Evolutionary conservation across 2,113 vertebrate genomes (phyloP).

Genomic region (Picathartes gymnocephalus): DNA sequence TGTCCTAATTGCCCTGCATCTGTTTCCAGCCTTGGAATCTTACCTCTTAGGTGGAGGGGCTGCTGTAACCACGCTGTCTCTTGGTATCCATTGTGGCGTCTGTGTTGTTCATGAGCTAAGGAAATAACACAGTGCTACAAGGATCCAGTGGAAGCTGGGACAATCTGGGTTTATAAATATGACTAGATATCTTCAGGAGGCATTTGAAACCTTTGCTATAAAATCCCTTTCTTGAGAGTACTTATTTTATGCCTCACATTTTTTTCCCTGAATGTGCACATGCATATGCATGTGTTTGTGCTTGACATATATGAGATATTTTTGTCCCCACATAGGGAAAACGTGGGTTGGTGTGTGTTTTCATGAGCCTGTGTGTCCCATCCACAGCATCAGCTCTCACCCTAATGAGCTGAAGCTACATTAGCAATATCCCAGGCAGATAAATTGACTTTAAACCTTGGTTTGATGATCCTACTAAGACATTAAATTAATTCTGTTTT

Average conservation of each 20-base stretch:
- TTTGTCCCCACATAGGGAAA: not conserved
- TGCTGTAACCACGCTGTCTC: not conserved
- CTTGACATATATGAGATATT: not conserved
- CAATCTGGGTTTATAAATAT: not conserved
- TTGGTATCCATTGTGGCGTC: not conserved
- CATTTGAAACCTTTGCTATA: not conserved
- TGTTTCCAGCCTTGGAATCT: not conserved
- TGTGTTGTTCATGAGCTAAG: not conserved
- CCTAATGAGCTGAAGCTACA: constrained; percentile 71
- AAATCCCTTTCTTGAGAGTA: not conserved
- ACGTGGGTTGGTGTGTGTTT: not conserved
- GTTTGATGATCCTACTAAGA: constrained; percentile 75
- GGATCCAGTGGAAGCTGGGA: not conserved
- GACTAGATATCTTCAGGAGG: not conserved
- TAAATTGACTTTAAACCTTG: constrained; percentile 72
- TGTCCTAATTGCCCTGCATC: not conserved
- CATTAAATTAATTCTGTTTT: constrained; percentile 80
- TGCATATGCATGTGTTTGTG: not conserved
- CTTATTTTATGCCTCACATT: not conserved
- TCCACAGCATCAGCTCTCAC: constrained; percentile 18
- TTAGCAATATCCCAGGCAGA: constrained; percentile 69
- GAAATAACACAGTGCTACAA: not conserved
- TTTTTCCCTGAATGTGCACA: not conserved
- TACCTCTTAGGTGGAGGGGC: not conserved
- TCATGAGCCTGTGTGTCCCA: not conserved